Base-by-base conservation (phyloP, 2,797 vertebrate genomes). In the Pangasius larnaudii region DNA sequence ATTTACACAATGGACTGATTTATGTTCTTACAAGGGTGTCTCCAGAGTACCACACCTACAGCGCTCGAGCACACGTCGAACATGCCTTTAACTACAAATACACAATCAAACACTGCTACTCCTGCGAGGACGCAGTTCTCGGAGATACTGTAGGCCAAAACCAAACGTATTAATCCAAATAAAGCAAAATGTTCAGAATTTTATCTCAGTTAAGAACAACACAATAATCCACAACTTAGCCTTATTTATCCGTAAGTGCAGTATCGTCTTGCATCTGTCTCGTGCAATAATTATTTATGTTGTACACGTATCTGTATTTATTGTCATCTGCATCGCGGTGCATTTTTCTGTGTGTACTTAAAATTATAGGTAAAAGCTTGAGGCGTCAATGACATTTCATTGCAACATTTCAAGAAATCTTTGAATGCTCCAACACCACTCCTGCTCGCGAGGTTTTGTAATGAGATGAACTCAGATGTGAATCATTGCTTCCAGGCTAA, bases 401-500 rank as follows among this genome's bases (percentile, higher is more conserved):
- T 36, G 19, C 19, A 7, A 46, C 42, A 46, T 46, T 46, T 72
- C 36, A 72, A n/a, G 30, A 51, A 77, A n/a, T 1, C 39, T 5
- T 5, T 0, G 7, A 69, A 8, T 69, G 33, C 16, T 69, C 5
- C 1, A n/a, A 49, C 24, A 14, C 42, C 3, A 11, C 63, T 67
- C 14, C 13, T 0, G 27, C 24, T 11, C 33, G 2, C 19, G 19
- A 24, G n/a, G 49, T 18, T 33, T 61, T 42, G 58, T n/a, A 42
- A 24, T 9, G 39, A 42, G 49, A 79, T 36, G 65, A 61, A 46
- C 33, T 71, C 14, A 6, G 4, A 51, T 42, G 18, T 83, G 75
- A 81, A 81, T 88, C 79, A 90, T 30, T 84, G 78, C 87, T 89
- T 86, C 88, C 85, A 67, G 51, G 8, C 36, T 42, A 36, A 56